Evolutionary conservation across 2,888 invertebrate species (phyloP), one percentile per base, ranked within the genome.

Genomic region (Aporophyla lueneburgensis): DNA sequence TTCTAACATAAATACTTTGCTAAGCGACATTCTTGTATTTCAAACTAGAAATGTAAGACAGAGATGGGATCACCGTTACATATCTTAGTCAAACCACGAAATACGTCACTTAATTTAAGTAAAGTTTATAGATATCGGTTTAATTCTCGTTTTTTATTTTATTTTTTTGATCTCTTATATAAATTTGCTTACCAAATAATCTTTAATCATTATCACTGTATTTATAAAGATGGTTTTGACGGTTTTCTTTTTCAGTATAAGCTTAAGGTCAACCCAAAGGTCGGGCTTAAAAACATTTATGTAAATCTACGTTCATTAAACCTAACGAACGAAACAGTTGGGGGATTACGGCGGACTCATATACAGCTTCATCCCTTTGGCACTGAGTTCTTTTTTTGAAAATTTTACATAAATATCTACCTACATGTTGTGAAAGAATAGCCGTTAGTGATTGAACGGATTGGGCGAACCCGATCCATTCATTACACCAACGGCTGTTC

Each of bases 281-380:
- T 80, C 74, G 83, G 83, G 92, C 90, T 92, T 92, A 91, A 91
- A 91, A 91, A 90, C 89, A 89, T 92, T 92, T 92, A 93, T 92
- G 93, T 90, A 93, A 93, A 94, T 93, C 91, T 88, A 86, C 80
- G 88, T 93, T 93, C 93, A 93, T 94, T 93, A 92, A 89, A 88
- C 87, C 89, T 93, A 93, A 93, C 93, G 93, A 93, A 92, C 92
- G 87, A 86, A 86, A 89, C 87, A 81, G 85, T 83, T 80, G 86
- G 46, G 74, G 90, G 92, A 90, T 92, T 92, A 92, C 85, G 68
- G 71, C 86, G 81, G 83, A 87, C 86, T 87, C 88, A 90, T 88
- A 89, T 87, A 82, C 83, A 81, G 78, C 75, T 73, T 71, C 80
- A 77, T 79, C 80, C 83, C 83, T 80, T 85, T 85, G 86, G 71